Evolutionary conservation across 1,140 invertebrate species (phyloP).

Genomic region (Metaphire vulgaris): DNA sequence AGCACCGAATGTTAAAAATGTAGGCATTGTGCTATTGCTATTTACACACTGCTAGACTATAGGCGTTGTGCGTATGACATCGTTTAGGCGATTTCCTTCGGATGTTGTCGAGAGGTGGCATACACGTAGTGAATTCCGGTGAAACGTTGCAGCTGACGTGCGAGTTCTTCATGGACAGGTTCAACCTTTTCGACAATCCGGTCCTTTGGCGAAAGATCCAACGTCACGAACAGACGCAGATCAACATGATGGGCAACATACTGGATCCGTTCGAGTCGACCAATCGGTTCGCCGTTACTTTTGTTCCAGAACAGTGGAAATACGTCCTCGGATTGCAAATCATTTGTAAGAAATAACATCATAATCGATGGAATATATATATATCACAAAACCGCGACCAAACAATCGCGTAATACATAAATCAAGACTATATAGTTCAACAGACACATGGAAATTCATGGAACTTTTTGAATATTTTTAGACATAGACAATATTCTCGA

Average conservation of each 20-base stretch:
- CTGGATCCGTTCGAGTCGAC: conserved; percentile 16
- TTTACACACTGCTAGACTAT: too few species aligned
- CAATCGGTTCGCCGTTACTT: conserved; percentile 12
- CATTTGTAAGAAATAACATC: conserved; percentile 9
- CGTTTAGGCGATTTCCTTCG: not conserved
- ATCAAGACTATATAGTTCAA: too few species aligned
- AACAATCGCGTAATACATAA: too few species aligned
- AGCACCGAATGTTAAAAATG: too few species aligned
- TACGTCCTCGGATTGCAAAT: conserved; percentile 9
- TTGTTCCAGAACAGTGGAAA: not conserved
- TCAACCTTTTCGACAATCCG: conserved; percentile 23
- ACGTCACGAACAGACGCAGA: not conserved
- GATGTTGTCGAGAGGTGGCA: not conserved
- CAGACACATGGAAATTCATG: too few species aligned
- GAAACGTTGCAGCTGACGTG: not conserved
- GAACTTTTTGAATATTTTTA: too few species aligned
- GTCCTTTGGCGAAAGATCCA: conserved; percentile 18
- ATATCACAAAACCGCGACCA: too few species aligned
- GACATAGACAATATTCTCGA: too few species aligned
- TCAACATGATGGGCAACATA: conserved; percentile 18
- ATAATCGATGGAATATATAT: too few species aligned
- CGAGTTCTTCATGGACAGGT: conserved; percentile 11
- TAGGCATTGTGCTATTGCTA: too few species aligned
- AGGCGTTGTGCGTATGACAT: too few species aligned
- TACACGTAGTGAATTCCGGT: not conserved